A percentile compares a stretch with the other conserved stretches of the same genome.
Conservation (phyloP, 2,888 invertebrate genomes). For the Sipha maydis region DNA sequence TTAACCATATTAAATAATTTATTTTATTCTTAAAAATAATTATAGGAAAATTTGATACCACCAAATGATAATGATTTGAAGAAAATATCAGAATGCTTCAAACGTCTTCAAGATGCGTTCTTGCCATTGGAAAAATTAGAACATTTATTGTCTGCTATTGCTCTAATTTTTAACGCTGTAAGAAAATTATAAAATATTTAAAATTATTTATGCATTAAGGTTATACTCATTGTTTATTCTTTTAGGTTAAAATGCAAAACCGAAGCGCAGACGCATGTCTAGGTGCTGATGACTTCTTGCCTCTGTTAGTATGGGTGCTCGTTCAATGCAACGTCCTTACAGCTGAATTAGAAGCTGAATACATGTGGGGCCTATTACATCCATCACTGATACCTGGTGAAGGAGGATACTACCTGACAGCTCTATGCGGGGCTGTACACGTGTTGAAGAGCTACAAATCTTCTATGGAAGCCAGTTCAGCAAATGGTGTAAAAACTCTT, state of each 20-base stretch:
- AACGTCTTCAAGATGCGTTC: constrained; percentile 88
- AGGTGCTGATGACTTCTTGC: constrained; percentile 90
- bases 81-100: constrained; percentile 81
- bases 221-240: constrained; percentile 55
- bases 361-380: constrained; percentile 92
- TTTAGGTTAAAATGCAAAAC: constrained; percentile 76
- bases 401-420: constrained; percentile 94
- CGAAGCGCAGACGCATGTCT: constrained; percentile 70
- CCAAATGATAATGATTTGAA: constrained; percentile 81
- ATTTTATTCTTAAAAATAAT: constrained; percentile 42
- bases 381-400: constrained; percentile 91
- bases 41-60: constrained; percentile 77
- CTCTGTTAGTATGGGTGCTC: constrained; percentile 90
- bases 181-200: constrained; percentile 46
- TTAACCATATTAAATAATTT: too few relatives aligned
- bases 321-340: constrained; percentile 89
- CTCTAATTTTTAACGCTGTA: constrained; percentile 82
- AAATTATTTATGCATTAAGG: not conserved
- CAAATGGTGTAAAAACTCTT: constrained; percentile 23
- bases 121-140: constrained; percentile 94
- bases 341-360: constrained; percentile 94
- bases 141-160: constrained; percentile 87
- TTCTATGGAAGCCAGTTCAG: constrained; percentile 46
- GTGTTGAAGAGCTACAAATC: constrained; percentile 79
- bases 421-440: constrained; percentile 91